Evolutionary conservation across 1,140 invertebrate species (phyloP).

Genomic region (Sycobia sp.): DNA sequence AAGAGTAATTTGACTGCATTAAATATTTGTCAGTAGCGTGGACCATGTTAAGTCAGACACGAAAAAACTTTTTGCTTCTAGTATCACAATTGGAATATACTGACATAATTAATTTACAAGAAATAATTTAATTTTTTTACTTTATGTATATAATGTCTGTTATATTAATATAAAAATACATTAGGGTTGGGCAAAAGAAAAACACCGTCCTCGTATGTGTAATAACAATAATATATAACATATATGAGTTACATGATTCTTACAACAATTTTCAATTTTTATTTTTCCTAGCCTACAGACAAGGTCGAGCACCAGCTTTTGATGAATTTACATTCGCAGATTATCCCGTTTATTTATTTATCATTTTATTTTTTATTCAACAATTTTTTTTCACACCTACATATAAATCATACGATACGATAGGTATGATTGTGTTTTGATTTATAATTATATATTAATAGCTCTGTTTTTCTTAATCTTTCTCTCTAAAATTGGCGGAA

Average conservation of each 20-base stretch:
- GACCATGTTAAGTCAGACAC: no score
- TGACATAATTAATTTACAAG: no score
- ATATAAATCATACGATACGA: slow-evolving; percentile 31
- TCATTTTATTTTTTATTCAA: slow-evolving; percentile 12
- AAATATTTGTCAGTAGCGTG: no score
- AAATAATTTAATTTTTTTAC: no score
- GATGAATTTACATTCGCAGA: slow-evolving; percentile 3
- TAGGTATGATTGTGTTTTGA: slow-evolving; percentile 36
- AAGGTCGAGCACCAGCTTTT: slow-evolving; percentile 23
- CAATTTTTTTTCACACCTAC: neutral
- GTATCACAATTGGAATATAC: no score
- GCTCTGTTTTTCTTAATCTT: slow-evolving; percentile 9
- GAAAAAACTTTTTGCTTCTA: no score
- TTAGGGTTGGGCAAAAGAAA: slow-evolving; percentile 10
- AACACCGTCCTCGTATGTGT: slow-evolving; percentile 49
- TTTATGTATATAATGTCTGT: no score
- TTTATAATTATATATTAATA: slow-evolving; percentile 41
- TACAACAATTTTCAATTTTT: slow-evolving; percentile 50
- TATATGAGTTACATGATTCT: slow-evolving; percentile 51
- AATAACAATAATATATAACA: slow-evolving; percentile 56
- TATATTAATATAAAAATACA: no score
- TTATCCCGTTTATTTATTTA: neutral
- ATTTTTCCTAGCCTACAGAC: slow-evolving; percentile 42
- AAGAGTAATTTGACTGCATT: no score
- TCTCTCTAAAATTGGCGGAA: slow-evolving; percentile 24